Evolutionary conservation across 2,797 vertebrate genomes (phyloP).

Genomic region (Anas acuta): DNA sequence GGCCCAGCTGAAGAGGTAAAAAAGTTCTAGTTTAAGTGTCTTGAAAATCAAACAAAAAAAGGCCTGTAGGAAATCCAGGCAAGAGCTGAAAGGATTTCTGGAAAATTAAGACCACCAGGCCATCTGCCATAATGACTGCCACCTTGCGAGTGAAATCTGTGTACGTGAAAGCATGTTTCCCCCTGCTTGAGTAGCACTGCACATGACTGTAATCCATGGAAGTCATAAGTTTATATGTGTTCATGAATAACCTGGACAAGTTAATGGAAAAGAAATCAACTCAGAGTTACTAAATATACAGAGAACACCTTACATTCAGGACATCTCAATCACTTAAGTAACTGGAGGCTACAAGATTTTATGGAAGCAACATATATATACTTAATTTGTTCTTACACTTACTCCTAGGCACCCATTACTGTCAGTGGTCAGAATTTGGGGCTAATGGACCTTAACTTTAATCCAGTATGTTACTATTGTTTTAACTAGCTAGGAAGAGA

Average conservation of each 20-base stretch:
- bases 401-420: neutral
- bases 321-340: neutral
- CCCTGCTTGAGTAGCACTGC: neutral
- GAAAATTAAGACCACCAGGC: neutral
- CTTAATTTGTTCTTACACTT: neutral
- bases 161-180: neutral
- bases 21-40: slow-evolving; percentile 54
- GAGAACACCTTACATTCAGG: neutral
- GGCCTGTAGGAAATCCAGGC: neutral
- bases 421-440: neutral
- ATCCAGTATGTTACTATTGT: neutral
- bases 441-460: neutral
- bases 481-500: neutral
- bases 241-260: neutral
- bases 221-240: neutral
- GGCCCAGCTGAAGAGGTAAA: slow-evolving; percentile 58
- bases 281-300: neutral
- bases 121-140: neutral
- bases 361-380: neutral
- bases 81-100: slow-evolving; percentile 1
- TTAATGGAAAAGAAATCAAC: neutral
- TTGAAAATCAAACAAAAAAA: slow-evolving; percentile 58
- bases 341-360: neutral
- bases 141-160: neutral
- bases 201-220: neutral